Evolutionary conservation across 2,113 vertebrate species (phyloP).

Genomic region (Chionomys nivalis): DNA sequence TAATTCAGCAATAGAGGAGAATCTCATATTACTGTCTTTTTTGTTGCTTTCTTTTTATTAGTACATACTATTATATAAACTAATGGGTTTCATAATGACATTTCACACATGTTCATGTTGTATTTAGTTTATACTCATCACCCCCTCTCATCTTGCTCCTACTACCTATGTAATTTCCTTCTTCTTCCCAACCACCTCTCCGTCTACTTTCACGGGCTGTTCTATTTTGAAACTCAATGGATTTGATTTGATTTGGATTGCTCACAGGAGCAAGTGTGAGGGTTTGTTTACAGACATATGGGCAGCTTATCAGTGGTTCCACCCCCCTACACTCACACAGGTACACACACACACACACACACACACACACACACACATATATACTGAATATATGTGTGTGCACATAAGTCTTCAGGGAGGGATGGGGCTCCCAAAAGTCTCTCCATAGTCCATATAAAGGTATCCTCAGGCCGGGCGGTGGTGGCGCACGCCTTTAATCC

Average conservation of each 20-base stretch:
- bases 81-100: background rate
- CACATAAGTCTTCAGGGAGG: background rate
- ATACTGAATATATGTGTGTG: background rate
- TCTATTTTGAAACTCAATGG: background rate
- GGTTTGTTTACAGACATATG: background rate
- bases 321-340: background rate
- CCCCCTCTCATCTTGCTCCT: background rate
- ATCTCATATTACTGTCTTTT: background rate
- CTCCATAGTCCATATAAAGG: background rate
- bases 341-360: background rate
- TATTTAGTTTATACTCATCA: background rate
- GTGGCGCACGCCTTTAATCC: too few relatives aligned
- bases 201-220: background rate
- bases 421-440: background rate
- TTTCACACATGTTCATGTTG: background rate
- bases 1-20: slow-evolving; percentile 19
- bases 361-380: background rate
- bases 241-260: background rate
- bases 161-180: background rate
- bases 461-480: too few relatives aligned
- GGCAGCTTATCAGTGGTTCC: background rate
- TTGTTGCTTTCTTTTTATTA: background rate
- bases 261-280: background rate
- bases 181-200: background rate
- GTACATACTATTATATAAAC: background rate